These are phyloP conservation scores for Eristalis arbustorum DNA, from an alignment of 2,888 invertebrate species.

Conservation along the genomic window DNA sequence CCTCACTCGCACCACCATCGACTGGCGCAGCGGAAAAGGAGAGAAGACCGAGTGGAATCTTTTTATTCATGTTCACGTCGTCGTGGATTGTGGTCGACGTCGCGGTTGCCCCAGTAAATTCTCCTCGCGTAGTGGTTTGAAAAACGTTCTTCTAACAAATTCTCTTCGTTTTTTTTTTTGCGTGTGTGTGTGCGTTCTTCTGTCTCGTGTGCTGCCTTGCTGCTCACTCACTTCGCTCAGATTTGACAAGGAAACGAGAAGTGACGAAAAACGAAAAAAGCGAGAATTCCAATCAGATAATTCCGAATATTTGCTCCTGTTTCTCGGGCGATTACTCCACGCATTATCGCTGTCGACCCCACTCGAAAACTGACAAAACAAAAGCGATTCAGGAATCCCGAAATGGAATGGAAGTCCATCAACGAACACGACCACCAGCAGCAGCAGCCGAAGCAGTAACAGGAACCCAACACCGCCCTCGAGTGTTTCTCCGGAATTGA, in stretches of 20 bases:
- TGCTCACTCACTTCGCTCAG: slow-evolving; percentile 44
- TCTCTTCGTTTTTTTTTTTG: background rate
- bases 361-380: slow-evolving; percentile 24
- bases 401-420: slow-evolving; percentile 28
- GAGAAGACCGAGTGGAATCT: background rate
- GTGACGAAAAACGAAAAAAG: slow-evolving; percentile 46
- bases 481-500: slow-evolving; percentile 57
- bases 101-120: slow-evolving; percentile 36
- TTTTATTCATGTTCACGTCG: slow-evolving; percentile 39
- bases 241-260: slow-evolving; percentile 61
- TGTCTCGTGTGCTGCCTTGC: slow-evolving; percentile 8
- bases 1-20: slow-evolving; percentile 28
- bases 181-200: too few species aligned
- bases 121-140: slow-evolving; percentile 53
- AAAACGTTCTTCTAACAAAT: slow-evolving; percentile 12
- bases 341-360: slow-evolving; percentile 10
- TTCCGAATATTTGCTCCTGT: slow-evolving; percentile 56
- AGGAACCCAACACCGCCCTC: slow-evolving; percentile 31
- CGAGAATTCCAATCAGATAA: slow-evolving; percentile 64
- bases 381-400: slow-evolving; percentile 11
- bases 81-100: slow-evolving; percentile 32
- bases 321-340: slow-evolving; percentile 30
- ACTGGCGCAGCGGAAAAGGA: slow-evolving; percentile 19
- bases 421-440: background rate
- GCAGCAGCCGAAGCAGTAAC: slow-evolving; percentile 11